phyloP scores from a whole-genome alignment of 2,888 invertebrate genomes.

The Zonitis immaculata region DNA sequence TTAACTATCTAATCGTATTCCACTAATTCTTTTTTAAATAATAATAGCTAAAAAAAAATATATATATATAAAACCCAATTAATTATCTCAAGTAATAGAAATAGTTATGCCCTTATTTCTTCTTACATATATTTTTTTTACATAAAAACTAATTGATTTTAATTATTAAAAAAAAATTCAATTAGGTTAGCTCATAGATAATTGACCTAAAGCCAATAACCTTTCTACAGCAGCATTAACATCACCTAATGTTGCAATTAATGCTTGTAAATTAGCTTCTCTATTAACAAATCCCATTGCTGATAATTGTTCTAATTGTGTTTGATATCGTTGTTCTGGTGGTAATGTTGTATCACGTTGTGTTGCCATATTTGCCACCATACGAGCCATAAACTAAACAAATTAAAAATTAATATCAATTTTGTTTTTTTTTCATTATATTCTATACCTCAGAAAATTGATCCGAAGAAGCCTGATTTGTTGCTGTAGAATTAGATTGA shows the following conservation, averaged over 20 bases:
- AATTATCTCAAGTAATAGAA: neutral
- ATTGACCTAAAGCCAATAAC: slow-evolving; percentile 57
- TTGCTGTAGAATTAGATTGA: slow-evolving; percentile 29
- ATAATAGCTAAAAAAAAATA: neutral
- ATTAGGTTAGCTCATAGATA: slow-evolving; percentile 40
- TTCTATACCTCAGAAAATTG: slow-evolving; percentile 51
- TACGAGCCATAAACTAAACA: slow-evolving; percentile 72
- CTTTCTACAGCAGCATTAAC: slow-evolving; percentile 97
- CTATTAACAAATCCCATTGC: slow-evolving; percentile 97
- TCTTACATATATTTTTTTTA: neutral
- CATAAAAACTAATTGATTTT: neutral
- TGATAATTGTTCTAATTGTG: slow-evolving; percentile 90
- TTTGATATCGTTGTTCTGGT: slow-evolving; percentile 91
- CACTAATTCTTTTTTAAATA: neutral
- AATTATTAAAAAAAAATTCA: neutral
- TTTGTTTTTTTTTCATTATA: neutral
- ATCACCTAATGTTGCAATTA: slow-evolving; percentile 95
- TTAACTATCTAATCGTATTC: neutral
- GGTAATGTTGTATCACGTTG: slow-evolving; percentile 53
- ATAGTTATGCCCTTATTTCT: neutral
- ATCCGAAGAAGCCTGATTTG: slow-evolving; percentile 36
- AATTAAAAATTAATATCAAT: neutral
- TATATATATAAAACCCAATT: neutral
- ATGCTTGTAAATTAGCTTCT: slow-evolving; percentile 95
- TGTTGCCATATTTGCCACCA: slow-evolving; percentile 63